A percentile compares a stretch with the other conserved stretches of the same genome.
phyloP scores from a whole-genome alignment of 2,888 invertebrate species.

The Pachycephus smyrnensis region DNA sequence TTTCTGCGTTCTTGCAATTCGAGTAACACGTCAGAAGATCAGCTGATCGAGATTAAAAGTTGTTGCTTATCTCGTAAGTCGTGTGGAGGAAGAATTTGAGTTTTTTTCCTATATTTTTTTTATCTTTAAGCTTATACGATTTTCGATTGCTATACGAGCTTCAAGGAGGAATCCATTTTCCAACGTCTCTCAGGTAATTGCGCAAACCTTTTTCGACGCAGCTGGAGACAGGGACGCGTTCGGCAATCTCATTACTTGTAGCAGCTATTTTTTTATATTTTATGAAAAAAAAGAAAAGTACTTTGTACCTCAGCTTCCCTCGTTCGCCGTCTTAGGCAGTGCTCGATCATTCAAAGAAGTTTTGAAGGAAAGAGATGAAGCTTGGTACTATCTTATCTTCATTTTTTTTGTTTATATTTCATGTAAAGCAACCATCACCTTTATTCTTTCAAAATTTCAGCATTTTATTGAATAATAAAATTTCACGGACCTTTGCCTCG shows the following conservation, averaged over 20 bases:
- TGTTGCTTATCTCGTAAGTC: background rate
- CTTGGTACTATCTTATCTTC: background rate
- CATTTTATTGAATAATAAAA: slow-evolving; percentile 38
- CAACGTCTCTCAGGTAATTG: background rate
- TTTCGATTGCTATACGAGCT: too few relatives aligned
- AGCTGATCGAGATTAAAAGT: background rate
- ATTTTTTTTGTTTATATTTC: background rate
- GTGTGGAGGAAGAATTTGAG: background rate
- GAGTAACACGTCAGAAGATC: background rate
- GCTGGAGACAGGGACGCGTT: background rate
- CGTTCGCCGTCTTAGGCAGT: background rate
- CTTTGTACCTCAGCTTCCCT: background rate
- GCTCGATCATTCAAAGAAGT: background rate
- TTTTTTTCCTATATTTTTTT: background rate
- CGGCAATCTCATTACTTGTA: background rate
- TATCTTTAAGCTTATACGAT: background rate
- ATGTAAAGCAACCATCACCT: background rate
- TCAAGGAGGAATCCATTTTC: background rate
- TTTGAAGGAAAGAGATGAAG: background rate
- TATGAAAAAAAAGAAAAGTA: background rate
- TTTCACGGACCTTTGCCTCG: slow-evolving; percentile 7
- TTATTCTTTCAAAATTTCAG: slow-evolving; percentile 14
- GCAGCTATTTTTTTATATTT: background rate
- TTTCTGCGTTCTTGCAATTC: background rate
- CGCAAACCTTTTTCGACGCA: background rate